Evolutionary conservation across 2,113 vertebrate species (phyloP).

Genomic region (Tragelaphus imberbis): DNA sequence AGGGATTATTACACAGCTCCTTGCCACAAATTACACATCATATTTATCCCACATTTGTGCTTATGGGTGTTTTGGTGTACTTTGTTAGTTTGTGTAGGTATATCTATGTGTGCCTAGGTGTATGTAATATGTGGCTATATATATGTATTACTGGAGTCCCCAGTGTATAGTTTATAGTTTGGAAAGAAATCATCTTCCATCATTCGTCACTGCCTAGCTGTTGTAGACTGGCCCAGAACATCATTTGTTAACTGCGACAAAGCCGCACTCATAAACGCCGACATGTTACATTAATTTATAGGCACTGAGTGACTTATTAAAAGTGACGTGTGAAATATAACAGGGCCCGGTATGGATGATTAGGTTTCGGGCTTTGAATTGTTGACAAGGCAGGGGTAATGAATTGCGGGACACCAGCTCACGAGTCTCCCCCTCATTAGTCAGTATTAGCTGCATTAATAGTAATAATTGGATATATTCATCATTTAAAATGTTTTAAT

Average conservation of each 20-base stretch:
- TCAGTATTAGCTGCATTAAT: conserved; percentile 92
- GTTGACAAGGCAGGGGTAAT: conserved; percentile 91
- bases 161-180: conserved; percentile 76
- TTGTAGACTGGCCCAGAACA: conserved; percentile 82
- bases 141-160: conserved; percentile 55
- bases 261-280: conserved; percentile 85
- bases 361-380: conserved; percentile 89
- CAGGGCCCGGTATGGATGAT: conserved; percentile 86
- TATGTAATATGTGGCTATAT: not conserved
- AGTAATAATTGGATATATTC: conserved; percentile 92
- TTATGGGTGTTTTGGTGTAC: not conserved
- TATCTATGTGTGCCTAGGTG: not conserved
- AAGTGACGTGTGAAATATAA: conserved; percentile 90
- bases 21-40: not conserved
- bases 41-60: not conserved
- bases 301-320: conserved; percentile 91
- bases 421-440: conserved; percentile 87
- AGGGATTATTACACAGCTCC: not conserved
- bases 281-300: conserved; percentile 92
- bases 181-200: conserved; percentile 81
- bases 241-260: conserved; percentile 88
- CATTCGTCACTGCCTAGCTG: conserved; percentile 82
- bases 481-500: conserved; percentile 92
- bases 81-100: not conserved
- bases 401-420: conserved; percentile 85